Conservation (phyloP, 1,140 invertebrate species). For the Agrilus planipennis region DNA sequence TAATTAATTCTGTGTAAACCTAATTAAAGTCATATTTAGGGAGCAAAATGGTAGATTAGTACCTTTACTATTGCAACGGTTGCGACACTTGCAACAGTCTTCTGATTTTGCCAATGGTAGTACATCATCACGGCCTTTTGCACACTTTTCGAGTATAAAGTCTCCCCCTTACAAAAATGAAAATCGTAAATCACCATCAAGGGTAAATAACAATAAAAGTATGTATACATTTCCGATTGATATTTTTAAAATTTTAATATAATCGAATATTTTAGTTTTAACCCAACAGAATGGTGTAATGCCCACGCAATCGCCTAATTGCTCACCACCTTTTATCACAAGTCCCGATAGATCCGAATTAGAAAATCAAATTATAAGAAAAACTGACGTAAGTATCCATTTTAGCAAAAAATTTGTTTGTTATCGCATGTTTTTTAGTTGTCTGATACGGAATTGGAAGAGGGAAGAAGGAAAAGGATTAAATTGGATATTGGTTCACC, state of each 20-base stretch:
- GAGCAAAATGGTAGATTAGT: constrained; percentile 81
- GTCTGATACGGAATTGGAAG: constrained; percentile 11
- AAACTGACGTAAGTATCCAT: neutral
- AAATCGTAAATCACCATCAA: constrained; percentile 5
- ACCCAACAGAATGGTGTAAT: constrained; percentile 12
- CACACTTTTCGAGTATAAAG: constrained; percentile 38
- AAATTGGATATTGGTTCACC: constrained; percentile 9
- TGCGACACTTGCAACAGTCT: constrained; percentile 56
- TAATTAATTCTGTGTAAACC: neutral
- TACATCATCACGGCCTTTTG: constrained; percentile 40
- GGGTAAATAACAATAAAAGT: constrained; percentile 1
- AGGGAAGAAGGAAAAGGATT: constrained; percentile 11
- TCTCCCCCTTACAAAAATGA: constrained; percentile 21
- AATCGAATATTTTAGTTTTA: neutral
- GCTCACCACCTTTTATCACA: neutral
- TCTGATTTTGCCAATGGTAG: constrained; percentile 21
- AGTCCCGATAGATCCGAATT: neutral
- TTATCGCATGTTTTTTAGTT: constrained; percentile 6
- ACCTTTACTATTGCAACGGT: constrained; percentile 71
- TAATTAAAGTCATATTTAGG: constrained; percentile 38
- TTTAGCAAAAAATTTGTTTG: constrained; percentile 2
- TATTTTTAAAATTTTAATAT: neutral
- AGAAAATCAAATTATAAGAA: neutral
- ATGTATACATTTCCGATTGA: neutral
- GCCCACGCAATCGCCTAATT: neutral